Evolutionary conservation across 2,888 invertebrate species (phyloP), one percentile per base, ranked within the genome.

Genomic region (Petrophora chlorosata): DNA sequence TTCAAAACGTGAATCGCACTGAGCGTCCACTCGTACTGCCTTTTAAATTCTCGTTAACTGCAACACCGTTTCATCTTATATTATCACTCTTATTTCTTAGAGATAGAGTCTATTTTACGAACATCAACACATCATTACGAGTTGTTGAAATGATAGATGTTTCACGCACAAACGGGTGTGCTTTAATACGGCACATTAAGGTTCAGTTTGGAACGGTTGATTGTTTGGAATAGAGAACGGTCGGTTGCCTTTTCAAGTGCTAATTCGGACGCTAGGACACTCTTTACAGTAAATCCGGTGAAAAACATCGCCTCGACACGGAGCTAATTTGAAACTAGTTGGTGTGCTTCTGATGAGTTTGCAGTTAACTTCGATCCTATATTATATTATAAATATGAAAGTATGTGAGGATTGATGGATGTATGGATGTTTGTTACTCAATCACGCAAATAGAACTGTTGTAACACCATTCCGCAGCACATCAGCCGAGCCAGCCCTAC

Each of bases 31-130:
- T 47, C 36, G 29, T 14, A 23, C 17, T 23, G 30, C 47, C 35
- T 41, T 41, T 47, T 41, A 47, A 34, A n/a, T 25, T 35, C 41
- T 41, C 30, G 35, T 41, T 47, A 47, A 41, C 35, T 26, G 14
- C 30, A 30, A 12, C 25, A n/a, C 30, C 17, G 10, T 41, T 8
- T 28, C 28, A 17, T 36, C 10, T 19, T 8, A 14, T n/a, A n/a
- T 0, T 13, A 25, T 19, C 12, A 35, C 28, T n/a, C 36, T 35
- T 41, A 41, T 36, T 22, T 5, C 30, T 15, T 5, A 8, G 3
- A 3, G 8, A n/a, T 41, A 47, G 23, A 25, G 47, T 25, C n/a
- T 15, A 36, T 29, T 47, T 47, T 19, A n/a, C 14, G 2, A 7
- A n/a, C n/a, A n/a, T n/a, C n/a, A n/a, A n/a, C n/a, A n/a, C n/a